Conservation (phyloP, 2,113 vertebrate genomes). For the Ibidorhyncha struthersii region DNA sequence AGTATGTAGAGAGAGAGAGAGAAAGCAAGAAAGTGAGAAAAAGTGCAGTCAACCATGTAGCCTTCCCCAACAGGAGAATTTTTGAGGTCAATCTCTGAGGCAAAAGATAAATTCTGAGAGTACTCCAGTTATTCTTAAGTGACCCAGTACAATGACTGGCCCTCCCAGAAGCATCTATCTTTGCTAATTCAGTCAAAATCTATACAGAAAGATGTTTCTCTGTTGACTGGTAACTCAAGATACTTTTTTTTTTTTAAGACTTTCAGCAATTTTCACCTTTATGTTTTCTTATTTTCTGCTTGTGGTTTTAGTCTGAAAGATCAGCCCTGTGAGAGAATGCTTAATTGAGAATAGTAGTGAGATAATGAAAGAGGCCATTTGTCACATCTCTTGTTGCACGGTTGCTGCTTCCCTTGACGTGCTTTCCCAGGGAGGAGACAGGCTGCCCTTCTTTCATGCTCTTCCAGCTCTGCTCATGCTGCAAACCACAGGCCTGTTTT, state of each 20-base stretch:
- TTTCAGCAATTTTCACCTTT: background rate
- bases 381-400: background rate
- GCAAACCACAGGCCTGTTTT: background rate
- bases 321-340: background rate
- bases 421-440: background rate
- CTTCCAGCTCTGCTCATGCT: background rate
- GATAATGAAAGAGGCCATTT: conserved; percentile 17
- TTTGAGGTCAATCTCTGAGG: background rate
- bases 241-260: background rate
- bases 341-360: conserved; percentile 36
- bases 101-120: background rate
- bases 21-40: background rate
- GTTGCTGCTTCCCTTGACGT: background rate
- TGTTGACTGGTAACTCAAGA: background rate
- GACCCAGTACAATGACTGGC: background rate
- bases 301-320: conserved; percentile 14
- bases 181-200: background rate
- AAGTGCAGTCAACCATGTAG: background rate
- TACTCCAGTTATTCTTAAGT: background rate
- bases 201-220: background rate
- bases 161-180: background rate
- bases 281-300: conserved; percentile 38
- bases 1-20: background rate
- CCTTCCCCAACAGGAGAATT: background rate
- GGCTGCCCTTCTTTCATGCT: background rate